Conservation (phyloP, 2,888 invertebrate species). For the Spatulosminthurus flaviceps region DNA sequence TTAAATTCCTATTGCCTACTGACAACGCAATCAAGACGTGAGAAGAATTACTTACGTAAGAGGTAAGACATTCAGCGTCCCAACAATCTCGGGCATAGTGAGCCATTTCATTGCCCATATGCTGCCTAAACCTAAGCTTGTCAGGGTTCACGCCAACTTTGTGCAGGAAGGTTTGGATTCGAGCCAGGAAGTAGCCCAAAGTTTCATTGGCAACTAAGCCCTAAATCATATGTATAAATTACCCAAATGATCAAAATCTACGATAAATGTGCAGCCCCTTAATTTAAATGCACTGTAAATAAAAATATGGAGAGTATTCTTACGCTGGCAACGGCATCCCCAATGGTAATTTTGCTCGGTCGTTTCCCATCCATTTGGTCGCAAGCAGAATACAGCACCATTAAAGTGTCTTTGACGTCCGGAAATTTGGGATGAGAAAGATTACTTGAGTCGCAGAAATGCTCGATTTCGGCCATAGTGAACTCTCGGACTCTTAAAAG, state of each 20-base stretch:
- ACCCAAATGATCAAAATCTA: no score
- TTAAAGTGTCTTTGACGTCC: conserved; percentile 76
- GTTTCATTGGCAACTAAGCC: conserved; percentile 95
- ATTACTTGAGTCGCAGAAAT: conserved; percentile 92
- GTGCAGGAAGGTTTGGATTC: conserved; percentile 88
- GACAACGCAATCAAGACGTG: no score
- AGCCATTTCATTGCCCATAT: conserved; percentile 99
- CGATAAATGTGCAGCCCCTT: neutral
- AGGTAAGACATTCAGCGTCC: conserved; percentile 98
- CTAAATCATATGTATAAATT: conserved; percentile 65
- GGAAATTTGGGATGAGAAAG: conserved; percentile 92
- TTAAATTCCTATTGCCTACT: no score
- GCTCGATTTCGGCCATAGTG: conserved; percentile 99
- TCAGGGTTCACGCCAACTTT: conserved; percentile 86
- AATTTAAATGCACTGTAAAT: no score
- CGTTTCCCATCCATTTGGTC: conserved; percentile 97
- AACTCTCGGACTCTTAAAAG: conserved; percentile 96
- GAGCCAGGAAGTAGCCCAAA: conserved; percentile 96
- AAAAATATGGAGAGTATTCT: no score
- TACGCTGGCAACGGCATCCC: conserved; percentile 83
- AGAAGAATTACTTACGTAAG: conserved; percentile 85
- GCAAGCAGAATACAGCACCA: conserved; percentile 92
- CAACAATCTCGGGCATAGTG: conserved; percentile 99
- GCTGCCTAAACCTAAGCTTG: conserved; percentile 93
- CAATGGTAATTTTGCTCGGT: conserved; percentile 79